Conservation (phyloP, 2,797 vertebrate species). For the Poeciliopsis presidionis region DNA sequence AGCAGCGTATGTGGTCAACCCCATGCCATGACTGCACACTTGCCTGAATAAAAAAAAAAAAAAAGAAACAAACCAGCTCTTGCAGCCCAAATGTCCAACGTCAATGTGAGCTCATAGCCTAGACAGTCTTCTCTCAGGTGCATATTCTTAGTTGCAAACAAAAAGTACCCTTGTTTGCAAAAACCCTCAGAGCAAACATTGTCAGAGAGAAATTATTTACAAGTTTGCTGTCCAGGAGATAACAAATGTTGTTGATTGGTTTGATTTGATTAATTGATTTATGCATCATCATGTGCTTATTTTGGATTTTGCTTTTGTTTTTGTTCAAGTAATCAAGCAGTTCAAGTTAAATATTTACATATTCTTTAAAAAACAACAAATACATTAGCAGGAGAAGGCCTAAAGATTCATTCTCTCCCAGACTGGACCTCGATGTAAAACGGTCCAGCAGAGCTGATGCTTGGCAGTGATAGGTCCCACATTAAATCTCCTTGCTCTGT, state of each 20-base stretch:
- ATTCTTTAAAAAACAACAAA: constrained; percentile 1
- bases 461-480: constrained; percentile 61
- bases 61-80: no score
- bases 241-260: background rate
- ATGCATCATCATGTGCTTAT: background rate
- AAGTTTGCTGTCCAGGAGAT: background rate
- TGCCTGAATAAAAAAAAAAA: no score
- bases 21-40: no score
- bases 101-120: no score
- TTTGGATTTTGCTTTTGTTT: no score
- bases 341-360: no score
- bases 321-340: no score
- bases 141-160: no score
- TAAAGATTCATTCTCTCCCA: constrained; percentile 51
- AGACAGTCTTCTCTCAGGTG: no score
- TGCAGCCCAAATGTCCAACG: no score
- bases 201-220: background rate
- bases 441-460: constrained; percentile 65
- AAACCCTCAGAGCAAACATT: background rate
- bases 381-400: constrained; percentile 14
- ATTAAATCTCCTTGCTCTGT: constrained; percentile 74
- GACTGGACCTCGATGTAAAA: constrained; percentile 58
- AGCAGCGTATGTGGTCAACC: no score
- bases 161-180: background rate
- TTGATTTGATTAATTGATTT: background rate